Conservation (phyloP, 2,113 vertebrate species). For the Thunnus maccoyii region DNA sequence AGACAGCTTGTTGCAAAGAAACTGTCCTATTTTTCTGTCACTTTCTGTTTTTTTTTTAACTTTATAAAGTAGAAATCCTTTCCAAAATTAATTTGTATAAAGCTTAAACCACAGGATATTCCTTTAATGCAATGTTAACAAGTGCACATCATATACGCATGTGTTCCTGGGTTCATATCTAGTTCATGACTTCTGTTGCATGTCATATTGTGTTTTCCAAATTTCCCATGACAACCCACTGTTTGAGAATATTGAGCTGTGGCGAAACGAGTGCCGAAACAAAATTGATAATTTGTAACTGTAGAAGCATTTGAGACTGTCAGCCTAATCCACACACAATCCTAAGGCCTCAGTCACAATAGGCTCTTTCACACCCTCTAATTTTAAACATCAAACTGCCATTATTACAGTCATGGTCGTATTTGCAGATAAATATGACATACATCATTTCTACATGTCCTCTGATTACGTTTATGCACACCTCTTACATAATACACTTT, state of each 20-base stretch:
- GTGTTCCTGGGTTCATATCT: conserved; percentile 7
- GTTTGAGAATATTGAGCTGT: not conserved
- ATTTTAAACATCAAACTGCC: not conserved
- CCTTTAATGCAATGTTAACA: not conserved
- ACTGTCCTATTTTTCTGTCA: not conserved
- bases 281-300: too few relatives aligned
- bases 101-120: not conserved
- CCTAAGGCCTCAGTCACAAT: not conserved
- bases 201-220: not conserved
- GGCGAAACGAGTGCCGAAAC: not conserved
- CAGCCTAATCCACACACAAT: too few relatives aligned
- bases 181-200: not conserved
- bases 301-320: too few relatives aligned
- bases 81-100: not conserved
- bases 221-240: not conserved
- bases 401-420: not conserved
- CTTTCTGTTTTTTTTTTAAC: not conserved
- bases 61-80: not conserved
- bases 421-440: not conserved
- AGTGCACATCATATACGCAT: not conserved
- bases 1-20: not conserved
- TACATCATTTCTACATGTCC: not conserved
- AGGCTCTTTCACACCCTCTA: not conserved
- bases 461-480: conserved; percentile 4
- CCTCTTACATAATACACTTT: not conserved